These are phyloP conservation scores for Mnemiopsis leidyi DNA, from an alignment of 37 sponge, comb jelly and placozoan species.

Conservation along the genomic window DNA sequence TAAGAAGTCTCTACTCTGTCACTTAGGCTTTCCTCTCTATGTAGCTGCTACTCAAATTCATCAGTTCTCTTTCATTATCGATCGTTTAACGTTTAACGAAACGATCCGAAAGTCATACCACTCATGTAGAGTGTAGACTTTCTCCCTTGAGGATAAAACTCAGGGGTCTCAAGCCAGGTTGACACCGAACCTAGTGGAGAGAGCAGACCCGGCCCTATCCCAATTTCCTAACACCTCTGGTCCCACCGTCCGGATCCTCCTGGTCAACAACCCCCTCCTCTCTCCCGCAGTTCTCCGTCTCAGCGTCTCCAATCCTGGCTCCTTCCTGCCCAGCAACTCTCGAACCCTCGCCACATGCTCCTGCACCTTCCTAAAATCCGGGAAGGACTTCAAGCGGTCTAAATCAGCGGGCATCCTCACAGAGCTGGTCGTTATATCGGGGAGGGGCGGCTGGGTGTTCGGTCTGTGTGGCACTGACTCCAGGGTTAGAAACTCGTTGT, in stretches of 20 bases:
- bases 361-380: background rate
- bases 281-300: background rate
- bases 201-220: conserved; percentile 20
- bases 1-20: no score
- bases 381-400: background rate
- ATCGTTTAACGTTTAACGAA: no score
- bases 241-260: background rate
- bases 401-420: background rate
- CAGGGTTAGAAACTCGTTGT: conserved; percentile 7
- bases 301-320: background rate
- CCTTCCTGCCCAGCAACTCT: conserved; percentile 6
- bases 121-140: no score
- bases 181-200: background rate
- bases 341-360: background rate
- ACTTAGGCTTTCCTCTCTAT: no score
- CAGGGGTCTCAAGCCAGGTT: no score
- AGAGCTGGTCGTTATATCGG: background rate
- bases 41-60: no score
- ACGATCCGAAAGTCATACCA: no score
- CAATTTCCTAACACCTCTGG: conserved; percentile 9
- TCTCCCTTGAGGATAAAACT: no score
- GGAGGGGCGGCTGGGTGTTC: background rate
- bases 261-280: background rate
- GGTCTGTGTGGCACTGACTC: background rate
- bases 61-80: no score